Conservation (phyloP, 2,797 vertebrate species). For the Enteromius thamalakanensis region DNA sequence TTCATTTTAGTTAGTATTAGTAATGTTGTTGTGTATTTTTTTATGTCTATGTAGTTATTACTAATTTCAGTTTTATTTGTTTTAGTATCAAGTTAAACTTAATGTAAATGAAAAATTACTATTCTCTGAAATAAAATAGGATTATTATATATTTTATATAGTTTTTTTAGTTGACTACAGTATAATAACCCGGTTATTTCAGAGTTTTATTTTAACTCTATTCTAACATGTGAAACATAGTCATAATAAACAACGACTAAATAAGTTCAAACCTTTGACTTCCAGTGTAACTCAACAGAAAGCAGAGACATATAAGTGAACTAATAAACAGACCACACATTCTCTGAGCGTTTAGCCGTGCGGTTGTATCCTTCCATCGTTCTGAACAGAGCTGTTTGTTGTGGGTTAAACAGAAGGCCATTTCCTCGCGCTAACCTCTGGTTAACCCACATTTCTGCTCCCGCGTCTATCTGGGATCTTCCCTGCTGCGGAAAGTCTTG, state of each 20-base stretch:
- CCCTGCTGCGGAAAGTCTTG: conserved; percentile 54
- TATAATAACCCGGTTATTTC: background rate
- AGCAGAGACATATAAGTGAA: background rate
- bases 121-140: background rate
- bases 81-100: background rate
- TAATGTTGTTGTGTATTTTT: background rate
- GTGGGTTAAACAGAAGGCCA: conserved; percentile 34
- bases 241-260: background rate
- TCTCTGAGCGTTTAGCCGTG: background rate
- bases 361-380: background rate
- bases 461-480: conserved; percentile 43
- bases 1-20: background rate
- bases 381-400: conserved; percentile 32
- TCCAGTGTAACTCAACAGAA: background rate
- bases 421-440: conserved; percentile 50
- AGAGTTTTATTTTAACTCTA: background rate
- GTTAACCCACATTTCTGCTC: conserved; percentile 47
- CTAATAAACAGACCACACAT: background rate
- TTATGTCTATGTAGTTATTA: background rate
- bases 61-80: background rate
- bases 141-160: background rate
- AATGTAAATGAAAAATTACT: background rate
- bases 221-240: background rate
- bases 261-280: background rate
- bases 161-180: background rate